Percentiles rank a stretch among this genome's conserved stretches.
Evolutionary conservation across 1,140 invertebrate genomes (phyloP).

Genomic region (Neodiprion virginianus): DNA sequence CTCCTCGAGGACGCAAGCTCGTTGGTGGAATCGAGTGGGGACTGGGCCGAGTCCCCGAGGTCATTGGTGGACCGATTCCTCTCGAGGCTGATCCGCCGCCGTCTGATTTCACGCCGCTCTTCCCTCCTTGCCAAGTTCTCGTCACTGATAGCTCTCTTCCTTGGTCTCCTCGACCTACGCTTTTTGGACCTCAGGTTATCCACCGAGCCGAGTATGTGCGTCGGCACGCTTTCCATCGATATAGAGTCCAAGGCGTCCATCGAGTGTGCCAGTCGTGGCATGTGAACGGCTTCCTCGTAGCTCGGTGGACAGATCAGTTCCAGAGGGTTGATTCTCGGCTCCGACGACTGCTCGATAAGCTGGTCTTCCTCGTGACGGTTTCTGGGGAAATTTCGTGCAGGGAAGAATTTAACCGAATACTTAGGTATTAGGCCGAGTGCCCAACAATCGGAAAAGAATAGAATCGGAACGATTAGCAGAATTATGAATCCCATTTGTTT

Average conservation of each 20-base stretch:
- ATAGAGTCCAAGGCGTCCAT: constrained; percentile 47
- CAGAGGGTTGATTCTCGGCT: constrained; percentile 65
- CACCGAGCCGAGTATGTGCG: constrained; percentile 41
- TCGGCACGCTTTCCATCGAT: constrained; percentile 30
- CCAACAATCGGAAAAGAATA: too few relatives aligned
- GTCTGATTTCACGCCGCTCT: constrained; percentile 24
- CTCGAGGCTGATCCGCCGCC: background rate
- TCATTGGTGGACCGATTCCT: constrained; percentile 17
- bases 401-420: background rate
- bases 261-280: constrained; percentile 65
- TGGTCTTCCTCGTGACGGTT: constrained; percentile 66
- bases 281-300: constrained; percentile 76
- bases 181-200: constrained; percentile 51
- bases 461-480: too few relatives aligned
- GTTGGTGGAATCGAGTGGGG: background rate
- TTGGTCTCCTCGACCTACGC: constrained; percentile 38
- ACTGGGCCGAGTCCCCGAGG: background rate
- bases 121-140: constrained; percentile 36
- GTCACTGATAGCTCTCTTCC: constrained; percentile 49
- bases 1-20: background rate
- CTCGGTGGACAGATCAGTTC: constrained; percentile 72
- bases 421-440: background rate
- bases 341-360: constrained; percentile 51
- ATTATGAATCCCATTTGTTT: too few relatives aligned
- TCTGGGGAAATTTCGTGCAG: background rate